A percentile compares a stretch with the other conserved stretches of the same genome.
Conservation (phyloP, 2,888 invertebrate species). For the Homarus gammarus region DNA sequence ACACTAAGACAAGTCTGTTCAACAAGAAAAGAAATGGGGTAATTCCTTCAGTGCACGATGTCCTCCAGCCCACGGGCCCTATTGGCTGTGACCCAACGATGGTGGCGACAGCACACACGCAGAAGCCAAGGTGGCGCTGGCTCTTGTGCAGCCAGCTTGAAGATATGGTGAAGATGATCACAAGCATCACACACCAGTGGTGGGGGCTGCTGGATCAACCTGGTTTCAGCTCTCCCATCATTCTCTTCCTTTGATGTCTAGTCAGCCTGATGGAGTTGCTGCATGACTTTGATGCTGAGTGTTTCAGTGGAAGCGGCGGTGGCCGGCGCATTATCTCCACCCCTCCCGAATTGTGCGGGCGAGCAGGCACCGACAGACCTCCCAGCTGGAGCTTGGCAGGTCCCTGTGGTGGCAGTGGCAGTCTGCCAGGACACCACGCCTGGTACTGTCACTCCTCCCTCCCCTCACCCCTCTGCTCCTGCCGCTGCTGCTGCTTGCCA, state of each 20-base stretch:
- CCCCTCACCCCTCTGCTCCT: constrained; percentile 47
- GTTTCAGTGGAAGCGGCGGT: constrained; percentile 72
- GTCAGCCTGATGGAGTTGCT: constrained; percentile 75
- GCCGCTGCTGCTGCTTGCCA: constrained; percentile 68
- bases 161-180: constrained; percentile 60
- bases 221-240: constrained; percentile 64
- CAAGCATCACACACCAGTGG: constrained; percentile 70
- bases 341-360: constrained; percentile 32
- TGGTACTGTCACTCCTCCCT: constrained; percentile 49
- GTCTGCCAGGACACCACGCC: constrained; percentile 45
- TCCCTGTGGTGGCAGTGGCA: constrained; percentile 57
- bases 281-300: constrained; percentile 72
- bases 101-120: constrained; percentile 71
- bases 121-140: constrained; percentile 53
- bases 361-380: constrained; percentile 44
- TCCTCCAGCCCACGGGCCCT: constrained; percentile 60
- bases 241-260: constrained; percentile 76
- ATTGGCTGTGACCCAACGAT: constrained; percentile 62
- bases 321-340: constrained; percentile 50
- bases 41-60: constrained; percentile 53
- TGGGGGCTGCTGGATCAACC: constrained; percentile 45
- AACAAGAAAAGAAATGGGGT: constrained; percentile 44
- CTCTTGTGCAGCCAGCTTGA: constrained; percentile 54
- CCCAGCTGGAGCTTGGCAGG: constrained; percentile 50
- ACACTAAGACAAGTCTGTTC: constrained; percentile 61